These are phyloP conservation scores for Lineus longissimus DNA, from an alignment of 1,140 invertebrate genomes.

Conservation along the genomic window DNA sequence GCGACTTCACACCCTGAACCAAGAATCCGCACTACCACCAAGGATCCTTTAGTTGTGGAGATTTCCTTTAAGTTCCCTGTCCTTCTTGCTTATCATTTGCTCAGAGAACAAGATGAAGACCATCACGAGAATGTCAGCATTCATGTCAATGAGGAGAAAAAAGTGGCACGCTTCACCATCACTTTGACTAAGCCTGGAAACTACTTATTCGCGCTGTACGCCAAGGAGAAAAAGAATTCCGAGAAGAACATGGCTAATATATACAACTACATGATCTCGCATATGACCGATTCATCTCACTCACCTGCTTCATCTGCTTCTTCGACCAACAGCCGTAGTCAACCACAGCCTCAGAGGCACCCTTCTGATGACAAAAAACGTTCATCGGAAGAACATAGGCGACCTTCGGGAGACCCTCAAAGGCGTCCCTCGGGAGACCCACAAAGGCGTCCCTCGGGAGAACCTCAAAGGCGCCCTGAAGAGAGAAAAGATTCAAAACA, in stretches of 20 bases:
- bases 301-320: no score
- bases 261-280: conserved; percentile 44
- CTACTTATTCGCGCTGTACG: conserved; percentile 49
- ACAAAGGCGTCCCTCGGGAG: no score
- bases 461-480: no score
- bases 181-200: conserved; percentile 39
- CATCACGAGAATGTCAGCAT: conserved; percentile 35
- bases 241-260: conserved; percentile 34
- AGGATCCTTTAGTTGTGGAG: conserved; percentile 31
- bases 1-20: conserved; percentile 42
- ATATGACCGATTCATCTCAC: no score
- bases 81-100: conserved; percentile 41
- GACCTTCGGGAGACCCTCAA: no score
- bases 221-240: conserved; percentile 31
- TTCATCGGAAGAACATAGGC: no score
- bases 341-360: no score
- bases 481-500: no score
- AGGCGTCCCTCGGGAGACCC: no score
- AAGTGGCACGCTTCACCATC: conserved; percentile 32
- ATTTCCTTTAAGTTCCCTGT: conserved; percentile 33
- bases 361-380: no score
- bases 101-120: conserved; percentile 49
- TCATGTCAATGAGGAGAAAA: conserved; percentile 23
- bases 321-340: no score
- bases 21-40: conserved; percentile 35